phyloP scores from a whole-genome alignment of 2,113 vertebrate species.

The Lipophrys pholis region DNA sequence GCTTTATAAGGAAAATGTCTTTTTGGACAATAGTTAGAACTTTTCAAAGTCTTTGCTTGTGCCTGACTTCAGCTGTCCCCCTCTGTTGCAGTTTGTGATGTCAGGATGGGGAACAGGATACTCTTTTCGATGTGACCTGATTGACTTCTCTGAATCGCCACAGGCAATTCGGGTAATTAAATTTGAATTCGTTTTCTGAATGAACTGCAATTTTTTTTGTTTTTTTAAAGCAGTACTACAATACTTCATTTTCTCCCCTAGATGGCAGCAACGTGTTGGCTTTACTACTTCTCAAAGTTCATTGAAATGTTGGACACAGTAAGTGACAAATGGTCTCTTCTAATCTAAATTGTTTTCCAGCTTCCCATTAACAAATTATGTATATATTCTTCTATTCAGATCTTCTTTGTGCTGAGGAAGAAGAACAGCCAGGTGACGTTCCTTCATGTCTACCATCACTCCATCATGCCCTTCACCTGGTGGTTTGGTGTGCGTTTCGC shows the following conservation, averaged over 20 bases:
- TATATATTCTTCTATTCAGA: slow-evolving; percentile 70
- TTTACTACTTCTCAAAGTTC: slow-evolving; percentile 98
- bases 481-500: slow-evolving; percentile 99
- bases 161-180: slow-evolving; percentile 88
- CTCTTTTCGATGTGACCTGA: slow-evolving; percentile 90
- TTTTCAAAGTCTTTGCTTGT: too few relatives aligned
- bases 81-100: slow-evolving; percentile 90
- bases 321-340: slow-evolving; percentile 71
- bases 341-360: neutral
- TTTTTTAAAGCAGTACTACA: neutral
- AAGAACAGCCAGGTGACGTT: slow-evolving; percentile 96
- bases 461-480: slow-evolving; percentile 99
- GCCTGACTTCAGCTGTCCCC: too few relatives aligned
- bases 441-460: slow-evolving; percentile 97
- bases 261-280: slow-evolving; percentile 95
- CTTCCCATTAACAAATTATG: neutral
- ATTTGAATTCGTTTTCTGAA: neutral
- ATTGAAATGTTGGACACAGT: slow-evolving; percentile 98
- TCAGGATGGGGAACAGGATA: slow-evolving; percentile 98
- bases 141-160: slow-evolving; percentile 92
- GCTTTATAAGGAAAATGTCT: too few relatives aligned
- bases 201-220: neutral
- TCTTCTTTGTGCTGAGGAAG: slow-evolving; percentile 98
- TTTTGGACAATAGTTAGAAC: too few relatives aligned
- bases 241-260: slow-evolving; percentile 63